phyloP scores from a whole-genome alignment of 2,113 vertebrate genomes.

The Ardeotis arabs region DNA sequence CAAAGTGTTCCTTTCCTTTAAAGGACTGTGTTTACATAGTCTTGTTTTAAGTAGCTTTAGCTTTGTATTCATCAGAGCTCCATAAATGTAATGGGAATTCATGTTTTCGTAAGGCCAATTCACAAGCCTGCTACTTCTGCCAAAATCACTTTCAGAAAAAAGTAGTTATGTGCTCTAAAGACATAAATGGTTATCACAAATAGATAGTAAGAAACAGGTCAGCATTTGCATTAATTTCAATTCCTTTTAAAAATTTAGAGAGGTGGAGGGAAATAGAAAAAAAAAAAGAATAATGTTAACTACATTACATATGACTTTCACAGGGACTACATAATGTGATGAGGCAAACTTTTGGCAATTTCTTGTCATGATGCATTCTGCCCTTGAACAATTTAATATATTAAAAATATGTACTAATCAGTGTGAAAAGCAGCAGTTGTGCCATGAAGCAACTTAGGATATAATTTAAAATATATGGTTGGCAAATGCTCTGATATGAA shows the following conservation, averaged over 20 bases:
- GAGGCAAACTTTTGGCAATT: not conserved
- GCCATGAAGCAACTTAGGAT: not conserved
- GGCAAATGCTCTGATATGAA: not conserved
- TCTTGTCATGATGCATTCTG: not conserved
- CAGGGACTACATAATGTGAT: not conserved
- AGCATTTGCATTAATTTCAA: not conserved
- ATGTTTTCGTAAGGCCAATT: not conserved
- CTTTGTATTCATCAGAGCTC: not conserved
- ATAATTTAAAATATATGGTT: not conserved
- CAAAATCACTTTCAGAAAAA: not conserved
- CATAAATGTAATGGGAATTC: not conserved
- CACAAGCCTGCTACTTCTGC: not conserved
- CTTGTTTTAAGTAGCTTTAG: not conserved
- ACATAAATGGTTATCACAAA: not conserved
- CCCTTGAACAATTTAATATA: not conserved
- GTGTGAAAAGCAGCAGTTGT: not conserved
- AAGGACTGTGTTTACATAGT: not conserved
- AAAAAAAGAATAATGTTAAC: not conserved
- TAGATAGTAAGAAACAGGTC: not conserved
- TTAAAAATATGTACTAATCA: not conserved
- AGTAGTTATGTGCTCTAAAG: not conserved
- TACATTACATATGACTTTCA: not conserved
- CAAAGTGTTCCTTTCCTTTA: constrained; percentile 7
- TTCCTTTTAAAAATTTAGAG: not conserved
- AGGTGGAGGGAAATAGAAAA: not conserved